phyloP scores from a whole-genome alignment of 2,888 invertebrate genomes.

The Teleiodes luculella region DNA sequence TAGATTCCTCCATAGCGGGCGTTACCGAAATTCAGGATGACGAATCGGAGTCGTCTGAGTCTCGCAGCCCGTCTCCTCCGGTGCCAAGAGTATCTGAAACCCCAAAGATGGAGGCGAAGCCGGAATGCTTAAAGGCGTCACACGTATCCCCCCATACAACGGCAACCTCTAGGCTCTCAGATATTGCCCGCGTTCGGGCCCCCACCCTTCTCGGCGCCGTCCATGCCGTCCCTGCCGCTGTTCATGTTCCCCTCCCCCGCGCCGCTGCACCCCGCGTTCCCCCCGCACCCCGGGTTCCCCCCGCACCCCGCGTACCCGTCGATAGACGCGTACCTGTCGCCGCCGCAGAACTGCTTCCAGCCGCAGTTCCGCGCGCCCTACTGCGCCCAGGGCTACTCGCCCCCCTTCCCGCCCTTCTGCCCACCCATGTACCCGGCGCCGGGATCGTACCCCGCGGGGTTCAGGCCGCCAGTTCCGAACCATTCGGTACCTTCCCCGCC shows the following conservation, averaged over 20 bases:
- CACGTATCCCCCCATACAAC: not conserved
- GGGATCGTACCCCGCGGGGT: not conserved
- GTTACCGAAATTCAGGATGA: not conserved
- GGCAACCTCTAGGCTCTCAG: not conserved
- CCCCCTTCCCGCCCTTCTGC: not conserved
- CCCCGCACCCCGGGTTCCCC: not conserved
- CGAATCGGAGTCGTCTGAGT: not conserved
- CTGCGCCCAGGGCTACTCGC: not conserved
- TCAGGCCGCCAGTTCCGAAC: not conserved
- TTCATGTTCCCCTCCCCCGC: not conserved
- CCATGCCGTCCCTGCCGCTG: not conserved
- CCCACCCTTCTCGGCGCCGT: conserved; percentile 4
- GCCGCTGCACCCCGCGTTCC: not conserved
- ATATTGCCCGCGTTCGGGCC: not conserved
- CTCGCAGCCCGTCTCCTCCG: not conserved
- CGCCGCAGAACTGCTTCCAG: not conserved
- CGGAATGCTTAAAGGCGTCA: not conserved
- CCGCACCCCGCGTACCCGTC: not conserved
- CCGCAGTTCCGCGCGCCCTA: not conserved
- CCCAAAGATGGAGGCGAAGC: not conserved
- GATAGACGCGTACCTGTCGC: not conserved
- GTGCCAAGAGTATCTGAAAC: not conserved
- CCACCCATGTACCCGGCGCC: conserved; percentile 1
- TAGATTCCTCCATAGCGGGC: not conserved
- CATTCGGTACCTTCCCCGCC: not conserved